Percentiles rank a stretch among this genome's conserved stretches.
These are phyloP conservation scores for Sebastes steindachneri DNA, from an alignment of 2,797 vertebrate genomes.

Conservation along the genomic window DNA sequence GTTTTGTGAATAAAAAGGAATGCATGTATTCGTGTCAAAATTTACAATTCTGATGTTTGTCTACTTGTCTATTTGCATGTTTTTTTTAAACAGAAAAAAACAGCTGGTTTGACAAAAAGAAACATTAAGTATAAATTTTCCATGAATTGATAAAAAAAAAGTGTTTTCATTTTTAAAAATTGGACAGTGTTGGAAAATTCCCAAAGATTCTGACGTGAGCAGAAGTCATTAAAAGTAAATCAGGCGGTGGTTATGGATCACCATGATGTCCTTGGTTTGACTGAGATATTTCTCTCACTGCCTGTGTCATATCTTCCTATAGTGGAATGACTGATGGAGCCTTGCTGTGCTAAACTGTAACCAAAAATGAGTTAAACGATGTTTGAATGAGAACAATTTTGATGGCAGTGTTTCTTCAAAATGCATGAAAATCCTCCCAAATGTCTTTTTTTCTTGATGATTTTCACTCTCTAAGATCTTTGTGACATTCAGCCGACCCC, in stretches of 20 bases:
- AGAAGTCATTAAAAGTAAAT: conserved; percentile 66
- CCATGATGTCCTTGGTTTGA: conserved; percentile 60
- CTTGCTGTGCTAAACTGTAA: conserved; percentile 65
- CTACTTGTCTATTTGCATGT: conserved; percentile 83
- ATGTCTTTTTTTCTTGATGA: conserved; percentile 28
- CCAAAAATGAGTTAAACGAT: conserved; percentile 65
- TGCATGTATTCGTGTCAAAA: conserved; percentile 97
- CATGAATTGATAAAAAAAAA: conserved; percentile 47
- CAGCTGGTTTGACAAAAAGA: conserved; percentile 61
- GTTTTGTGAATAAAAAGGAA: conserved; percentile 99
- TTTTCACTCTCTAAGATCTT: conserved; percentile 11
- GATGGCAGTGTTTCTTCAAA: conserved; percentile 62
- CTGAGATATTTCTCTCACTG: conserved; percentile 50
- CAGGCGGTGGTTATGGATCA: conserved; percentile 51
- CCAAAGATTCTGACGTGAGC: conserved; percentile 38
- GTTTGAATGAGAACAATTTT: conserved; percentile 57
- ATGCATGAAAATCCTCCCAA: conserved; percentile 43
- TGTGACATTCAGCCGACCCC: conserved; percentile 24
- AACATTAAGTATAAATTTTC: conserved; percentile 55
- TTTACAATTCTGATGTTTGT: conserved; percentile 82
- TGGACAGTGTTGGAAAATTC: conserved; percentile 54
- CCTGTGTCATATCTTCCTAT: conserved; percentile 51
- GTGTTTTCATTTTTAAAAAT: conserved; percentile 59
- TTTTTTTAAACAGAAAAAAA: conserved; percentile 53
- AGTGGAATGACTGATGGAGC: conserved; percentile 56